Percentiles rank a stretch among this genome's conserved stretches.
These are phyloP conservation scores for Acanthoscelides obtectus DNA, from an alignment of 2,888 invertebrate genomes.

Conservation along the genomic window DNA sequence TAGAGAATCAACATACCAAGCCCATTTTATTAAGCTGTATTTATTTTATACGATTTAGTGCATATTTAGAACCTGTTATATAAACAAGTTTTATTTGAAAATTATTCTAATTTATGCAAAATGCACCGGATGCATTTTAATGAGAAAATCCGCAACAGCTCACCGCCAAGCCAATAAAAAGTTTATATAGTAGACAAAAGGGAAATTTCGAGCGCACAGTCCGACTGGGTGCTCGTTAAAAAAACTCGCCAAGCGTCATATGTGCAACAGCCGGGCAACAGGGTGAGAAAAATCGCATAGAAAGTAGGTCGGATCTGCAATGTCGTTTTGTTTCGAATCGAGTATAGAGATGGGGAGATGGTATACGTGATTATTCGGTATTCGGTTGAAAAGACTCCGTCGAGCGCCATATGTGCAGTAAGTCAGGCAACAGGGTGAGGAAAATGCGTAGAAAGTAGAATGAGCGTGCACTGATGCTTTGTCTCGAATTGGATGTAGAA, in stretches of 20 bases:
- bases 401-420: background rate
- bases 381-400: no score
- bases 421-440: background rate
- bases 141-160: background rate
- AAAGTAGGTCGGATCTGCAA: background rate
- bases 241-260: background rate
- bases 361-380: background rate
- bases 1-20: no score
- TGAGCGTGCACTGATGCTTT: background rate
- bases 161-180: background rate
- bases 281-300: background rate
- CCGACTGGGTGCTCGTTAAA: background rate
- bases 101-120: no score
- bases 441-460: background rate
- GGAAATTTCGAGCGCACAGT: background rate
- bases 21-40: no score
- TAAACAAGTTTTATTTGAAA: no score
- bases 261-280: background rate
- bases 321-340: background rate
- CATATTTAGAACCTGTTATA: no score
- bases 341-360: background rate
- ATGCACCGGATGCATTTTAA: background rate
- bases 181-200: background rate
- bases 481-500: background rate
- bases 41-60: no score